phyloP scores from a whole-genome alignment of 2,113 vertebrate species.

The Puntigrus tetrazona region DNA sequence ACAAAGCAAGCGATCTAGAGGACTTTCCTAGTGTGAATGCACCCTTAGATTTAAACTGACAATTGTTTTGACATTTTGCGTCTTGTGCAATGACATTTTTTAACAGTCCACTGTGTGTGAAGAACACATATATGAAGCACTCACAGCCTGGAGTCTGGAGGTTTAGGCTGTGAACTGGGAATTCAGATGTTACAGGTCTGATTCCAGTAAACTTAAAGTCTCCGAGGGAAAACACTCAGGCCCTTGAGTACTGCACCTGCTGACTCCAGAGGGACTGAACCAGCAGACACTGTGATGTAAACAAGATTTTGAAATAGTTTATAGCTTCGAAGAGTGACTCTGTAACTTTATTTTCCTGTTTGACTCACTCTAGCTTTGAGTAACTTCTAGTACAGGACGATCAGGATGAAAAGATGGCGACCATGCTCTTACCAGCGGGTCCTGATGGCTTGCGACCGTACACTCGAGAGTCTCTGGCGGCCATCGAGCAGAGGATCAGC shows the following conservation, averaged over 20 bases:
- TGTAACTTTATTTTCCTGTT: background rate
- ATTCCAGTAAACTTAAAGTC: background rate
- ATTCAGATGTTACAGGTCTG: background rate
- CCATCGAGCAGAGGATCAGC: slow-evolving; percentile 89
- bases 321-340: background rate
- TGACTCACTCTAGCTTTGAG: slow-evolving; percentile 70
- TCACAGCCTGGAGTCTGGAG: too few species aligned
- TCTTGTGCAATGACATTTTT: too few species aligned
- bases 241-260: background rate
- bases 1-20: too few species aligned
- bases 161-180: background rate
- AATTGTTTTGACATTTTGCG: too few species aligned
- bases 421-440: slow-evolving; percentile 95
- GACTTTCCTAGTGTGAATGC: too few species aligned
- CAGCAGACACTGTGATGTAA: background rate
- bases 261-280: background rate
- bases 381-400: slow-evolving; percentile 84
- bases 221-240: background rate
- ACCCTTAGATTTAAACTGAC: too few species aligned
- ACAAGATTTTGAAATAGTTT: background rate
- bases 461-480: slow-evolving; percentile 94
- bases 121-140: too few species aligned
- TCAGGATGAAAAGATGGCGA: slow-evolving; percentile 99
- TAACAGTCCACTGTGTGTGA: too few species aligned
- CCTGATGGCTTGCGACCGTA: slow-evolving; percentile 95